phyloP scores from a whole-genome alignment of 2,113 vertebrate genomes.

The Rhabdomys dilectus region DNA sequence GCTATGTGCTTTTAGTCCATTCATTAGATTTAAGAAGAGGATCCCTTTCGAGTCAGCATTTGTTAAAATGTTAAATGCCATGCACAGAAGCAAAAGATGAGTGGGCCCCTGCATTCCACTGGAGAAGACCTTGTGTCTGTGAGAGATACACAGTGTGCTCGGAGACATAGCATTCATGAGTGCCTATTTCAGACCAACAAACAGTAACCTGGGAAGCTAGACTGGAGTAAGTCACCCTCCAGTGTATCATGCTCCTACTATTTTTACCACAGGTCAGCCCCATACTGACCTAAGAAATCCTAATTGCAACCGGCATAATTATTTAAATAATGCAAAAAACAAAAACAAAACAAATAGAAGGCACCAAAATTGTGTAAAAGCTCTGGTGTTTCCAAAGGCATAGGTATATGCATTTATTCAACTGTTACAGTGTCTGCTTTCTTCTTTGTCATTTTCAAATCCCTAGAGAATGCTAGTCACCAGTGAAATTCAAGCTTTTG shows the following conservation, averaged over 20 bases:
- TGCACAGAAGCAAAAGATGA: background rate
- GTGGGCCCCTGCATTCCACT: background rate
- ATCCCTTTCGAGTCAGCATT: background rate
- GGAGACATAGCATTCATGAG: background rate
- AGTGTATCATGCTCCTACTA: background rate
- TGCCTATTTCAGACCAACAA: background rate
- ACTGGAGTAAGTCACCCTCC: background rate
- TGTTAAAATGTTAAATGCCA: background rate
- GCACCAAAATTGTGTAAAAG: background rate
- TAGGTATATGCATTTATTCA: background rate
- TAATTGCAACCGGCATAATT: background rate
- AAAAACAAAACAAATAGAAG: background rate
- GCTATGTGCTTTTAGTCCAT: background rate
- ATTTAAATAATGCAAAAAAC: background rate
- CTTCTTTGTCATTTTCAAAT: background rate
- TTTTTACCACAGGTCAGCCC: slow-evolving; percentile 2
- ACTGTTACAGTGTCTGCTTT: background rate
- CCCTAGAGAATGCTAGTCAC: background rate
- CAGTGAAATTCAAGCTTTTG: slow-evolving; percentile 43
- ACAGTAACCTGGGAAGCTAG: background rate
- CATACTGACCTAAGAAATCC: background rate
- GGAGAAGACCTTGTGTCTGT: background rate
- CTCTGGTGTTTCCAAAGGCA: background rate
- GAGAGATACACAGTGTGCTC: background rate
- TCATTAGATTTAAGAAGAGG: background rate